Percentiles rank a stretch among this genome's conserved stretches.
Conservation (phyloP, 2,888 invertebrate genomes). For the Digitonthophagus gazella region DNA sequence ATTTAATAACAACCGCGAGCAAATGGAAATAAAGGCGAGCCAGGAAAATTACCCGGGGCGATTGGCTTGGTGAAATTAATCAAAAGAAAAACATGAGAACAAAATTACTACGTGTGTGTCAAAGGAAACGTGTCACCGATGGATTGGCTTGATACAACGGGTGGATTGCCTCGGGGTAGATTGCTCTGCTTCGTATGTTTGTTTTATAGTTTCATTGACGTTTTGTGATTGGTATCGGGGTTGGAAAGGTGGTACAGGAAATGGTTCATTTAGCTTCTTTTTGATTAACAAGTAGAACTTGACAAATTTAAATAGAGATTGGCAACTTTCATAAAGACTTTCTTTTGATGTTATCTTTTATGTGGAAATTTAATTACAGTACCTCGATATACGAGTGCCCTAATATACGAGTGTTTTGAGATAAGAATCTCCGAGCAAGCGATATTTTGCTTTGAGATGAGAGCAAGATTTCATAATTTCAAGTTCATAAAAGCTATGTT, state of each 20-base stretch:
- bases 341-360: no score
- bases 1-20: constrained; percentile 10
- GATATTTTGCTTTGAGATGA: no score
- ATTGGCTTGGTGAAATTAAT: constrained; percentile 3
- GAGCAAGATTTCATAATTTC: no score
- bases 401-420: no score
- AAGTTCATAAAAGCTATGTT: no score
- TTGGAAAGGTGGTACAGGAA: background rate
- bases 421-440: no score
- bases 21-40: constrained; percentile 1
- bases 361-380: no score
- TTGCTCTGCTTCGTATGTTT: background rate
- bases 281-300: background rate
- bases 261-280: background rate
- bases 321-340: no score
- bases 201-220: background rate
- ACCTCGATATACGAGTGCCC: no score
- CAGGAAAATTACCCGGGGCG: background rate
- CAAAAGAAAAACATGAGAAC: constrained; percentile 6
- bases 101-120: constrained; percentile 8
- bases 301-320: no score
- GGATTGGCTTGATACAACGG: constrained; percentile 4
- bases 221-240: background rate
- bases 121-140: constrained; percentile 11
- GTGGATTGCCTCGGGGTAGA: background rate